Evolutionary conservation across 1,140 invertebrate species (phyloP).

Genomic region (Telenomus remus): DNA sequence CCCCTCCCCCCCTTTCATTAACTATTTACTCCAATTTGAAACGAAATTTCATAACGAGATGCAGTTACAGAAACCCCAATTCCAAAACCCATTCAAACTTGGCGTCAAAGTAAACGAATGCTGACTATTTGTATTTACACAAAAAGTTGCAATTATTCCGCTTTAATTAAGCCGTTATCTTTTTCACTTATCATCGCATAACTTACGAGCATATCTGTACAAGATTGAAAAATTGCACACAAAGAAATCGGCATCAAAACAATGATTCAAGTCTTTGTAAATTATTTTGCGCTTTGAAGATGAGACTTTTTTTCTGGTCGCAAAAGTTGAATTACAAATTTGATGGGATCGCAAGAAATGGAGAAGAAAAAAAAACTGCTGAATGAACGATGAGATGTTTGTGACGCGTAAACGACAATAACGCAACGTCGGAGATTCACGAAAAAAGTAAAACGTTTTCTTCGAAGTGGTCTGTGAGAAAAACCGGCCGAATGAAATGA

Average conservation of each 20-base stretch:
- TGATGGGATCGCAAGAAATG: too few species aligned
- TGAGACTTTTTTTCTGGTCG: too few species aligned
- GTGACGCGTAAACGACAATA: too few species aligned
- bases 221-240: background rate
- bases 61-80: too few species aligned
- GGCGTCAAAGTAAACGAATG: too few species aligned
- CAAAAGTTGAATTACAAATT: too few species aligned
- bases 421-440: too few species aligned
- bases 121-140: too few species aligned
- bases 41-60: conserved; percentile 11
- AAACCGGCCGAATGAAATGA: conserved; percentile 1
- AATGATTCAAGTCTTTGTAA: too few species aligned
- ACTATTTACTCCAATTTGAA: conserved; percentile 25
- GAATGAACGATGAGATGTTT: background rate
- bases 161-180: background rate
- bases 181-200: background rate
- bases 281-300: too few species aligned
- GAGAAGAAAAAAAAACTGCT: background rate
- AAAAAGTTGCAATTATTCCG: background rate
- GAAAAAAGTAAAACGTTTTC: too few species aligned
- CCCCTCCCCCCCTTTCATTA: conserved; percentile 12
- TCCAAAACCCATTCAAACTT: too few species aligned
- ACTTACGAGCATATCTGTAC: background rate
- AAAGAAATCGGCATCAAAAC: background rate
- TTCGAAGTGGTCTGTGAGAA: background rate